Evolutionary conservation across 2,113 vertebrate genomes (phyloP).

Genomic region (Empidonax traillii): DNA sequence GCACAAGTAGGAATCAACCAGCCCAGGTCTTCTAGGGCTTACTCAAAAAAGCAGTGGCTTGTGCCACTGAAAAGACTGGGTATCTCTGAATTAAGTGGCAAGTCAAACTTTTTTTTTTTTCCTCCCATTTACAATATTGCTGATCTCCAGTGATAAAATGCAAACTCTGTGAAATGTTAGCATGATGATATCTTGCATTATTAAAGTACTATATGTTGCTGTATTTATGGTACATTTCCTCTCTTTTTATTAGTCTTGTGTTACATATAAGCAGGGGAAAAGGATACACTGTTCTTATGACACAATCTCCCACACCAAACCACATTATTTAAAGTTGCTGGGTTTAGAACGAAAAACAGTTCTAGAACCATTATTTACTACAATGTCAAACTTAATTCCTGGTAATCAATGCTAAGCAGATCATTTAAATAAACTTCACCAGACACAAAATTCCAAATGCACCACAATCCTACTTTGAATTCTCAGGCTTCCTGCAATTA

Average conservation of each 20-base stretch:
- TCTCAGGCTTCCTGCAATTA: not conserved
- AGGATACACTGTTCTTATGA: slow-evolving; percentile 29
- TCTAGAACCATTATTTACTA: not conserved
- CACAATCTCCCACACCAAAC: slow-evolving; percentile 39
- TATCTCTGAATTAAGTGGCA: not conserved
- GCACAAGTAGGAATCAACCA: not conserved
- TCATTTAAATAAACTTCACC: not conserved
- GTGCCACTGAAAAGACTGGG: not conserved
- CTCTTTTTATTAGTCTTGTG: not conserved
- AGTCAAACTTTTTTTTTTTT: not conserved
- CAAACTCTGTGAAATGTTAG: not conserved
- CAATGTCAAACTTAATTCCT: not conserved
- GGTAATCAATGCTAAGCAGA: not conserved
- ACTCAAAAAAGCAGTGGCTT: not conserved
- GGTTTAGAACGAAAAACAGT: slow-evolving; percentile 4
- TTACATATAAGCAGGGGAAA: not conserved
- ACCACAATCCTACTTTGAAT: not conserved
- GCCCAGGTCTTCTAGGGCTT: not conserved
- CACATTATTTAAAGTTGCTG: slow-evolving; percentile 29
- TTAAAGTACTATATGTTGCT: not conserved
- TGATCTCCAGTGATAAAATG: not conserved
- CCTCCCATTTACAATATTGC: not conserved
- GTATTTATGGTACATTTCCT: not conserved
- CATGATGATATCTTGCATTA: not conserved
- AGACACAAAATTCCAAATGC: not conserved